phyloP scores from a whole-genome alignment of 2,888 invertebrate species.

The Azorinus chamasolen region DNA sequence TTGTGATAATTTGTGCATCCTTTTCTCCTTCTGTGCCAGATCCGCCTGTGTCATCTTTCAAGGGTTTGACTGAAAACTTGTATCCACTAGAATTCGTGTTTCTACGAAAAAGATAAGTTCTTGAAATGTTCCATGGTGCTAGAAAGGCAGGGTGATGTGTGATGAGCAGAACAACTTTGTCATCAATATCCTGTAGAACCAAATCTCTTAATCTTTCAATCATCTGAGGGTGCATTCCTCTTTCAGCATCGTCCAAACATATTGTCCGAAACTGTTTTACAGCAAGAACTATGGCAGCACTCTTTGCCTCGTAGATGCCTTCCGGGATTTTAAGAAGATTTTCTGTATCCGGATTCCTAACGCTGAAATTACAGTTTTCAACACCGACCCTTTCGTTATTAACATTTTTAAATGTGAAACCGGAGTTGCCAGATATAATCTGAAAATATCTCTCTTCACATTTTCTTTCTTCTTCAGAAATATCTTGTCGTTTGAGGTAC shows the following conservation, averaged over 20 bases:
- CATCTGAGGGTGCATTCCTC: constrained; percentile 61
- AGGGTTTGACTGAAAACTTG: no score
- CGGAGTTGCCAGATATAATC: constrained; percentile 11
- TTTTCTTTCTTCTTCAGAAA: neutral
- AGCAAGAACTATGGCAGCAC: constrained; percentile 35
- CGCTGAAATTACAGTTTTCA: neutral
- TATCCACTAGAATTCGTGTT: no score
- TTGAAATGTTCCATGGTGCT: constrained; percentile 6
- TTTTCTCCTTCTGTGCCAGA: neutral
- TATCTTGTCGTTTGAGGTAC: constrained; percentile 10
- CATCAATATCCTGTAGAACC: neutral
- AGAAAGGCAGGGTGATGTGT: constrained; percentile 18
- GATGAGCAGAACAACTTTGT: constrained; percentile 6
- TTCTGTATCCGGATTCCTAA: constrained; percentile 2
- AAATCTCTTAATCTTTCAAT: constrained; percentile 35
- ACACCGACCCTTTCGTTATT: constrained; percentile 2
- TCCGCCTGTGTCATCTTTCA: no score
- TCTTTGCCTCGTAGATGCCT: constrained; percentile 48
- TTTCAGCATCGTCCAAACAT: constrained; percentile 44
- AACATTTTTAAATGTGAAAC: neutral
- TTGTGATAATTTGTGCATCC: constrained; percentile 2
- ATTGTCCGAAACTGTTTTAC: constrained; percentile 31
- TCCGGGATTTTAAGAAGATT: constrained; percentile 40
- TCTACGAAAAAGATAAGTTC: neutral
- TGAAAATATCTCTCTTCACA: neutral